Evolutionary conservation across 2,888 invertebrate genomes (phyloP).

Genomic region (Drosophila aldrichi): DNA sequence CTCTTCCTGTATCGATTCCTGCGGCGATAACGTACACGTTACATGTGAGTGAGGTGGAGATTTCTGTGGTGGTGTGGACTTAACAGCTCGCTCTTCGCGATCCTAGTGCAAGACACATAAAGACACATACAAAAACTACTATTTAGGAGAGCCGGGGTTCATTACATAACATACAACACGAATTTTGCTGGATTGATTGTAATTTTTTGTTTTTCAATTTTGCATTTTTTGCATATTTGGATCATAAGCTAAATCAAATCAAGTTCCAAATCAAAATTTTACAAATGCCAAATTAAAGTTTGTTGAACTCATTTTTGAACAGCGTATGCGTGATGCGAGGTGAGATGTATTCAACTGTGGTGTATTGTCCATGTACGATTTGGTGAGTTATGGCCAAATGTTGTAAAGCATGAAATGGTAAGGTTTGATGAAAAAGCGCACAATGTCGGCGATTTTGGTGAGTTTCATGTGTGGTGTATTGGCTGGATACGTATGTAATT

Average conservation of each 20-base stretch:
- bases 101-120: slow-evolving; percentile 86
- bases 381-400: neutral
- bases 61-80: slow-evolving; percentile 84
- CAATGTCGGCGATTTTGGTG: neutral
- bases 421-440: neutral
- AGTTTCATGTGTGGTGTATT: neutral
- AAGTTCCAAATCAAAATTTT: slow-evolving; percentile 15
- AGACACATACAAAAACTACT: slow-evolving; percentile 85
- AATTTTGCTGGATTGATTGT: slow-evolving; percentile 43
- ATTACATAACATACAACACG: slow-evolving; percentile 77
- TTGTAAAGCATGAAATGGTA: neutral
- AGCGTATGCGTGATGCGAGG: slow-evolving; percentile 26
- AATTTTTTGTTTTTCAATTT: neutral
- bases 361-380: neutral
- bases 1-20: slow-evolving; percentile 86
- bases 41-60: slow-evolving; percentile 88
- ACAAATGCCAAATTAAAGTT: slow-evolving; percentile 23
- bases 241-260: slow-evolving; percentile 54
- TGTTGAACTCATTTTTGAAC: slow-evolving; percentile 9
- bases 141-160: slow-evolving; percentile 84
- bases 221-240: slow-evolving; percentile 6
- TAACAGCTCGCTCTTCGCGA: slow-evolving; percentile 87
- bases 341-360: slow-evolving; percentile 8
- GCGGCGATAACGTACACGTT: slow-evolving; percentile 87
- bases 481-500: neutral